These are phyloP conservation scores for Abramis brama DNA, from an alignment of 2,113 vertebrate species.

Conservation along the genomic window DNA sequence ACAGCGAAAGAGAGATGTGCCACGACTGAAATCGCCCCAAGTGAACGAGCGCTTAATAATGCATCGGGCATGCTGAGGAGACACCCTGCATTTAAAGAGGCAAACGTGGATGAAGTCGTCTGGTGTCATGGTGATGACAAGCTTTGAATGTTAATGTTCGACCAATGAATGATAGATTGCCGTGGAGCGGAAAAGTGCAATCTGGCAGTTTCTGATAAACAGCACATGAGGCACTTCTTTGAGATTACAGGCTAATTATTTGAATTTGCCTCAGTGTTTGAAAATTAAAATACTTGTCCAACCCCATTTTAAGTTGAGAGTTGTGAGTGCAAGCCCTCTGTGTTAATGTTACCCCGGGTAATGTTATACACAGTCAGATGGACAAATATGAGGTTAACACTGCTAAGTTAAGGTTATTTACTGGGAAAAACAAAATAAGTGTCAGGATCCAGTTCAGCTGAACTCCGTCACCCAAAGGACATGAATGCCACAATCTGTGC, in stretches of 20 bases:
- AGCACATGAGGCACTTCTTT: slow-evolving; percentile 3
- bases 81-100: slow-evolving; percentile 39
- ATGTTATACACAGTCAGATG: neutral
- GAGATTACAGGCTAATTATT: slow-evolving; percentile 35
- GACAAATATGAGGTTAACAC: neutral
- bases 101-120: slow-evolving; percentile 45
- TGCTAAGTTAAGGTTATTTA: neutral
- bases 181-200: slow-evolving; percentile 21
- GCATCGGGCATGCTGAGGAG: slow-evolving; percentile 41
- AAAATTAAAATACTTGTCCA: slow-evolving; percentile 24
- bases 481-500: neutral
- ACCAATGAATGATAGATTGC: slow-evolving; percentile 28
- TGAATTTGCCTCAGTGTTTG: slow-evolving; percentile 3
- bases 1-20: slow-evolving; percentile 28
- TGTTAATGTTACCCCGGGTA: neutral
- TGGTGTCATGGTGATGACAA: slow-evolving; percentile 31
- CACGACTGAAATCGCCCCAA: slow-evolving; percentile 21
- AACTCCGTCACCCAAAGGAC: neutral
- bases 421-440: neutral
- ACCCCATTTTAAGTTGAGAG: neutral
- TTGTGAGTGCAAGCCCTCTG: slow-evolving; percentile 8
- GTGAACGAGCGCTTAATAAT: slow-evolving; percentile 30
- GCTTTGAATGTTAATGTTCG: slow-evolving; percentile 33
- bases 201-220: slow-evolving; percentile 38
- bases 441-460: neutral